These are phyloP conservation scores for Cotesia congregata DNA, from an alignment of 2,888 invertebrate genomes.

Conservation along the genomic window DNA sequence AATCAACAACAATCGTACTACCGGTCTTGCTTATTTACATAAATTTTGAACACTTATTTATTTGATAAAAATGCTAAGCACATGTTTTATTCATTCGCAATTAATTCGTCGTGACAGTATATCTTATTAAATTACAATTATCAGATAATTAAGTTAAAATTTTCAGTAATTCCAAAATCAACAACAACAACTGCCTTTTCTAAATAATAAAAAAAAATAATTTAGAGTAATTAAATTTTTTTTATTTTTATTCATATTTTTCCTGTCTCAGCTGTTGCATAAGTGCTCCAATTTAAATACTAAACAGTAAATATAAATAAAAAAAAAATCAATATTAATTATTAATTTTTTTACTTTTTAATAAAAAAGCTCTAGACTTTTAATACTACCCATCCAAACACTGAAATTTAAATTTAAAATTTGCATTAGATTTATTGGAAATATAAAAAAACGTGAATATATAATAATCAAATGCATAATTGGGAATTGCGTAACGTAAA, in stretches of 20 bases:
- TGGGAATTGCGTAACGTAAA: constrained; percentile 41
- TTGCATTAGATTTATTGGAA: not conserved
- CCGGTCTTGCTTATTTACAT: not conserved
- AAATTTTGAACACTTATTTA: not conserved
- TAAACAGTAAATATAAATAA: not conserved
- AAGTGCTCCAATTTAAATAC: too few relatives aligned
- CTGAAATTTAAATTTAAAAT: too few relatives aligned
- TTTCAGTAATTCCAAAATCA: not conserved
- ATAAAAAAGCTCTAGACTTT: not conserved
- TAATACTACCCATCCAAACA: too few relatives aligned
- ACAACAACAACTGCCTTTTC: too few relatives aligned
- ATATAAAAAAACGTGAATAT: constrained; percentile 38
- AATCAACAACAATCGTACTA: not conserved
- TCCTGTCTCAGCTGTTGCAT: too few relatives aligned
- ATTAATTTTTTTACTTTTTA: not conserved
- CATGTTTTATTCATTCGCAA: not conserved
- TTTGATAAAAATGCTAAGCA: not conserved
- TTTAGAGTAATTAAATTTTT: too few relatives aligned
- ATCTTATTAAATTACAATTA: not conserved
- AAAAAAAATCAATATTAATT: constrained; percentile 3
- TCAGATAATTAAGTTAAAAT: not conserved
- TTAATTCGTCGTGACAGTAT: not conserved
- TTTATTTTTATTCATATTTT: too few relatives aligned
- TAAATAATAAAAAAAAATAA: too few relatives aligned
- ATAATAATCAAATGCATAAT: constrained; percentile 42